Conservation (phyloP, 2,113 vertebrate genomes). For the Gallinago jamesoni region DNA sequence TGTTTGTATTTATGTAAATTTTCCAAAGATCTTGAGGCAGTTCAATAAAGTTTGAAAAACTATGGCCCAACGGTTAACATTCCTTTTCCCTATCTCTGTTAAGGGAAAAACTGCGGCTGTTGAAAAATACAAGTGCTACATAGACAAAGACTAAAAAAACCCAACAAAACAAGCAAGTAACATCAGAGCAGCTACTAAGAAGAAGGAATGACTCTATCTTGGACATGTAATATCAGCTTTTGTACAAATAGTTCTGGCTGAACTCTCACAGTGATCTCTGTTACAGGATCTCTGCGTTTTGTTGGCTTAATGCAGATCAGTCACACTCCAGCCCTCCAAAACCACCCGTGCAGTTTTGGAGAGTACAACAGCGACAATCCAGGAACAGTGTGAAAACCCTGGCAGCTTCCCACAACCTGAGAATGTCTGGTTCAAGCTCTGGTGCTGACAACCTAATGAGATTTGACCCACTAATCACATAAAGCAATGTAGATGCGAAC, state of each 20-base stretch:
- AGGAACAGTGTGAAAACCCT: not conserved
- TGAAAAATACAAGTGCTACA: not conserved
- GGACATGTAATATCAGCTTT: not conserved
- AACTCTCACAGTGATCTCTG: not conserved
- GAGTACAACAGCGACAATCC: not conserved
- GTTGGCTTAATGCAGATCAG: not conserved
- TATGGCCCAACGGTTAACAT: not conserved
- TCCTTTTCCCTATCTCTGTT: not conserved
- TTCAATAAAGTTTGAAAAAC: not conserved
- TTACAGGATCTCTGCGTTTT: not conserved
- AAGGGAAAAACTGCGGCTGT: not conserved
- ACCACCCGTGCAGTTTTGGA: fast-evolving
- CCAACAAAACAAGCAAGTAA: not conserved
- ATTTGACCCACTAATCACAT: not conserved
- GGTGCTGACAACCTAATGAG: not conserved
- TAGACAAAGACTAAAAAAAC: not conserved
- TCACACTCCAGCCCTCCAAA: not conserved
- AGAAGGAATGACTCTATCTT: not conserved
- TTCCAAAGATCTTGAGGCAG: not conserved
- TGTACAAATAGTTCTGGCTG: not conserved
- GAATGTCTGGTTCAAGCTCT: not conserved
- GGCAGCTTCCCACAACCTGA: not conserved
- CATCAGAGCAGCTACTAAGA: not conserved
- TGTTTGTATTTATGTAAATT: not conserved
- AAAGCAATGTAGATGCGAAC: not conserved